These are phyloP conservation scores for Euplagia quadripunctaria DNA, from an alignment of 2,888 invertebrate genomes.

Conservation along the genomic window DNA sequence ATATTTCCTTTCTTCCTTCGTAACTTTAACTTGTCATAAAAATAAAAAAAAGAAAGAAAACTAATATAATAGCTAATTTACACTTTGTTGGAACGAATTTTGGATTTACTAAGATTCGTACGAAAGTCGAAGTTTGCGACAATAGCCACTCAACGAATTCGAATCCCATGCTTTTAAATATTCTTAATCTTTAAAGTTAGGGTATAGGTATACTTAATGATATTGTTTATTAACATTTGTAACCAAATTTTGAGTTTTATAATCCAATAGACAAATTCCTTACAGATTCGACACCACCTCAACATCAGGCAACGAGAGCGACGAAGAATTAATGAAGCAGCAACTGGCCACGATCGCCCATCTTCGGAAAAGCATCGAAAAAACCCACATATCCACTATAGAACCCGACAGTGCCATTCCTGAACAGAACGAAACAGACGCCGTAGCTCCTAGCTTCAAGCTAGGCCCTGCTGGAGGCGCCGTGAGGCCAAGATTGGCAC, in stretches of 20 bases:
- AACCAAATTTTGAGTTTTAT: neutral
- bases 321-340: constrained; percentile 84
- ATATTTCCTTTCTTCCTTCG: too few relatives aligned
- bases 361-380: constrained; percentile 80
- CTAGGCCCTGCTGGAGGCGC: constrained; percentile 87
- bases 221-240: neutral
- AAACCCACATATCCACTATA: constrained; percentile 78
- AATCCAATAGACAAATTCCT: neutral
- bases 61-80: too few relatives aligned
- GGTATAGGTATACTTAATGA: neutral
- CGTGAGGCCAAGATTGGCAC: constrained; percentile 77
- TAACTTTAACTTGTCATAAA: too few relatives aligned
- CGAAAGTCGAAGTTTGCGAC: too few relatives aligned
- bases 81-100: too few relatives aligned
- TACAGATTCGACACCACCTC: constrained; percentile 87
- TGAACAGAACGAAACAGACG: constrained; percentile 73
- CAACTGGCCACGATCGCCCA: constrained; percentile 77
- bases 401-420: constrained; percentile 78
- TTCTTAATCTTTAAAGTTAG: neutral
- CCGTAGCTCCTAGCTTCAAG: constrained; percentile 89
- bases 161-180: neutral
- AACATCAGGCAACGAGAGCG: constrained; percentile 90
- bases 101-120: too few relatives aligned
- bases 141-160: too few relatives aligned
- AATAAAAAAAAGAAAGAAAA: too few relatives aligned